These are phyloP conservation scores for Diuraphis noxia DNA, from an alignment of 1,140 invertebrate genomes.

Conservation along the genomic window DNA sequence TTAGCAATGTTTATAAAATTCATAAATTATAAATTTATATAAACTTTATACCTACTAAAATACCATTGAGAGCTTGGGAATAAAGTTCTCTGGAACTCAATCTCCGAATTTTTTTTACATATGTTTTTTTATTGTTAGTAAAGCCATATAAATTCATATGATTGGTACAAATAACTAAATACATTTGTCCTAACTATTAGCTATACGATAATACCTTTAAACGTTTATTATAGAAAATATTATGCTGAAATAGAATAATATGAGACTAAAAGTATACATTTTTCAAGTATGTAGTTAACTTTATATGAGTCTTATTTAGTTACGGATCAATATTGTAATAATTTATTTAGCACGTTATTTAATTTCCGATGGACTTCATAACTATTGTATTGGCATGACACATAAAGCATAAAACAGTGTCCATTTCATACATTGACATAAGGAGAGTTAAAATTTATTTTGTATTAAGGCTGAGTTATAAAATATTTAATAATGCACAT, in stretches of 20 bases:
- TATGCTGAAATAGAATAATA: neutral
- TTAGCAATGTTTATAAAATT: neutral
- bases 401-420: too few species aligned
- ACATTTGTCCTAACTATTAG: neutral
- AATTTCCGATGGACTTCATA: neutral
- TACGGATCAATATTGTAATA: conserved; percentile 20
- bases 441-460: neutral
- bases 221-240: neutral
- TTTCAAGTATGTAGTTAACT: too few species aligned
- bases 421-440: neutral
- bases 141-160: neutral
- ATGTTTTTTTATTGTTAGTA: neutral
- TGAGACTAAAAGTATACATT: too few species aligned
- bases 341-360: conserved; percentile 27
- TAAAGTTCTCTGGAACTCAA: neutral
- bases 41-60: neutral
- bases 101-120: neutral
- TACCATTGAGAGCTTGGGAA: neutral
- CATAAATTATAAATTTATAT: neutral
- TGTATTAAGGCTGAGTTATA: neutral
- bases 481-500: neutral
- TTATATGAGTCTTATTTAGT: neutral
- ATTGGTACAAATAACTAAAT: neutral
- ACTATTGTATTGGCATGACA: neutral
- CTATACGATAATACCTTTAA: neutral